Evolutionary conservation across 2,113 vertebrate species (phyloP).

Genomic region (Hippocampus abdominalis): DNA sequence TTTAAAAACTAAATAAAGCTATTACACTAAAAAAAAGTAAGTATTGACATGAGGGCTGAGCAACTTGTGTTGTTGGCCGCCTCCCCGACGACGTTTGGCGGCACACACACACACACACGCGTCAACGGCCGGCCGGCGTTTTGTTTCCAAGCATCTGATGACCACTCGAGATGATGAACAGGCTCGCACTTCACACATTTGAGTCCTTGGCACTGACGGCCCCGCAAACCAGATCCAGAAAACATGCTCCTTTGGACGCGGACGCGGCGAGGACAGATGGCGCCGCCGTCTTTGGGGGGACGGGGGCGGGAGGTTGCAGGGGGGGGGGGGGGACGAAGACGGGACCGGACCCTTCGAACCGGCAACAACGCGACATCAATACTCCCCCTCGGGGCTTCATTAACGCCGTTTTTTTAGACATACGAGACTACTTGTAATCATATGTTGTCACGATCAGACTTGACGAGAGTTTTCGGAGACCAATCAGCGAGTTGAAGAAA

Average conservation of each 20-base stretch:
- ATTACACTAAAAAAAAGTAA: background rate
- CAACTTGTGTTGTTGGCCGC: slow-evolving; percentile 31
- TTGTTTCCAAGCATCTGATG: slow-evolving; percentile 65
- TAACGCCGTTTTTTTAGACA: slow-evolving; percentile 33
- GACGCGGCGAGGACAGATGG: slow-evolving; percentile 68
- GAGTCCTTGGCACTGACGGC: slow-evolving; percentile 47
- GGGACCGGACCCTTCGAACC: slow-evolving; percentile 11
- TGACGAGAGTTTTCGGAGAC: no score
- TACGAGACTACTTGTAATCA: background rate
- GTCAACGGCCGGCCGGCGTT: slow-evolving; percentile 17
- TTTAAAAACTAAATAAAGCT: background rate
- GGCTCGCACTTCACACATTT: slow-evolving; percentile 69
- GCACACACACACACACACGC: background rate
- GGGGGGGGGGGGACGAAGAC: slow-evolving; percentile 25
- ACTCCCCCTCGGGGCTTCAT: slow-evolving; percentile 35
- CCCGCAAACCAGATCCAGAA: slow-evolving; percentile 51
- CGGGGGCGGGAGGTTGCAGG: slow-evolving; percentile 17
- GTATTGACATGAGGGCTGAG: background rate
- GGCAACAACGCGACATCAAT: slow-evolving; percentile 10
- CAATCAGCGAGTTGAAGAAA: no score
- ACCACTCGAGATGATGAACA: slow-evolving; percentile 64
- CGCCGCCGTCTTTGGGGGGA: slow-evolving; percentile 56
- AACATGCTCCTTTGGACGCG: slow-evolving; percentile 67
- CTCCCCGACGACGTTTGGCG: slow-evolving; percentile 29
- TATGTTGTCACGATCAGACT: background rate